Evolutionary conservation across 2,888 invertebrate species (phyloP), one percentile per base, ranked within the genome.

Genomic region (Auanema freiburgensis): DNA sequence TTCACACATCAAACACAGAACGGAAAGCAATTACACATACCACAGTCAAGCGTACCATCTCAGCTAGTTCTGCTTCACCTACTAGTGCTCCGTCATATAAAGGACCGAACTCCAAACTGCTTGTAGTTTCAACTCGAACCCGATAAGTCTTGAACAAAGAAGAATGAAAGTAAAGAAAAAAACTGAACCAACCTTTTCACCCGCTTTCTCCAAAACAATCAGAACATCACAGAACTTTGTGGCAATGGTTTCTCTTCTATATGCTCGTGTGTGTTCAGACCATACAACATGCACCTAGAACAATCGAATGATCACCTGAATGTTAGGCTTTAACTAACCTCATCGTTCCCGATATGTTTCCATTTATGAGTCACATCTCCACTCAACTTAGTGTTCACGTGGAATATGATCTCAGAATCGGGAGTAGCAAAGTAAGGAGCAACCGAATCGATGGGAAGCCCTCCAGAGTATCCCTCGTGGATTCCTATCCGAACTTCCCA

Each of bases 141-240:
- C 81, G 72, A 12, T 79, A 71, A 63, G 78, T 71, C 60, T 71
- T 59, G 18, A 67, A 63, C 5, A 14, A 23, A 11, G 16, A 16
- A 3, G 8, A 40, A 40, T 40, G 6, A n/a, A 21, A 21, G 24
- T 23, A 12, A 5, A 10, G 1, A 8, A 23, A n/a, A 4, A 18
- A 52, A 52, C n/a, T 2, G 14, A 58, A 46, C 58, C 24, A 21
- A 67, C 66, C 50, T 66, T 62, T 53, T 67, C 65, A n/a, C 67
- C 74, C 46, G 72, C 64, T 53, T 64, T 96, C 87, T 98, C 97
- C 80, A 99, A 91, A 52, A 91, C 92, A 83, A 98, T 93, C 67
- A 98, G 89, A 70, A 98, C 93, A 87, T 98, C 98, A 85, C 96
- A 97, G 88, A 98, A 98, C 87, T 98, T 96, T 12, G 98, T 98